Evolutionary conservation across 1,140 invertebrate species (phyloP).

Genomic region (Macrobrachium nipponense): DNA sequence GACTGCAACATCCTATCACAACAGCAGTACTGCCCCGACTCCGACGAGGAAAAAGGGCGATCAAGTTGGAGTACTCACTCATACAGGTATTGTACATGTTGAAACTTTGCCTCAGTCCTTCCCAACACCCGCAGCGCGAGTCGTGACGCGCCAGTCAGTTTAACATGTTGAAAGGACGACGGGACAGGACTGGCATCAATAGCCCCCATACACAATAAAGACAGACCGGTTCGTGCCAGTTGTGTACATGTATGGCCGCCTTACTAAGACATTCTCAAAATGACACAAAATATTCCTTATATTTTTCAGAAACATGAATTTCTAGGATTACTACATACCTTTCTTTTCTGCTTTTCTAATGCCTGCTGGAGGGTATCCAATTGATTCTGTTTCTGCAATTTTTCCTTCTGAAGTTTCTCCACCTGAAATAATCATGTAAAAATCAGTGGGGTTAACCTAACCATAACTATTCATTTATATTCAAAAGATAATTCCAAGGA

Average conservation of each 20-base stretch:
- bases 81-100: too few species aligned
- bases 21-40: too few species aligned
- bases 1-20: too few species aligned
- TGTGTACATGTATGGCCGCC: too few species aligned
- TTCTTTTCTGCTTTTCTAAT: conserved; percentile 56
- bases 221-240: background rate
- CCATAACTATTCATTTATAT: too few species aligned
- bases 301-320: background rate
- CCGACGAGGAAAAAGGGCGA: too few species aligned
- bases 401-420: conserved; percentile 49
- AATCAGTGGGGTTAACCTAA: background rate
- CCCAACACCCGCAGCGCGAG: too few species aligned
- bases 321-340: background rate
- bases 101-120: too few species aligned
- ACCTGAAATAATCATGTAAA: conserved; percentile 32
- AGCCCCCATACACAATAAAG: background rate
- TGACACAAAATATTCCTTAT: background rate
- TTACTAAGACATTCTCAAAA: background rate
- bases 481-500: background rate
- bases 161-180: too few species aligned
- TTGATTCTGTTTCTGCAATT: conserved; percentile 53
- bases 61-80: too few species aligned
- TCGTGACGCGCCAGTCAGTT: too few species aligned
- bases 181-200: too few species aligned
- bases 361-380: conserved; percentile 57